A percentile compares a stretch with the other conserved stretches of the same genome.
These are phyloP conservation scores for Pituophis catenifer DNA, from an alignment of 2,113 vertebrate species.

Conservation along the genomic window DNA sequence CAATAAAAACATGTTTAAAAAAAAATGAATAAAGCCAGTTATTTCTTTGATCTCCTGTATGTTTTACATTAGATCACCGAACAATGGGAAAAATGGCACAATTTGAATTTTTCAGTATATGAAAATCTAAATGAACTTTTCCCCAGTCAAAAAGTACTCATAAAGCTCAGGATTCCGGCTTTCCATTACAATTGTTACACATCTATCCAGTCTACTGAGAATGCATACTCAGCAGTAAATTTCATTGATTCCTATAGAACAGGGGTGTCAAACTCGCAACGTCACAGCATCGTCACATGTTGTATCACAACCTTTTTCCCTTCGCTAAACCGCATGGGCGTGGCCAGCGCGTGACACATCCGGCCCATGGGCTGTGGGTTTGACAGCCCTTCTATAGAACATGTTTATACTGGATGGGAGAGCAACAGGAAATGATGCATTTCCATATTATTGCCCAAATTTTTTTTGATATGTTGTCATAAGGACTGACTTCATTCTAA, in stretches of 20 bases:
- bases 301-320: no score
- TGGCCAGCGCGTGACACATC: no score
- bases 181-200: not conserved
- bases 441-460: not conserved
- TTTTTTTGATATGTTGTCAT: not conserved
- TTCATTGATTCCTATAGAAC: not conserved
- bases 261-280: no score
- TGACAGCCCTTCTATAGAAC: not conserved
- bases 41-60: not conserved
- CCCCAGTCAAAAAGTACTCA: not conserved
- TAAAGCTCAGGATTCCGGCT: not conserved
- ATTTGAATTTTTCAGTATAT: not conserved
- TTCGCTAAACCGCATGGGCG: no score
- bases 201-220: not conserved
- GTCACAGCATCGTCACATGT: no score
- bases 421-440: not conserved
- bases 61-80: not conserved
- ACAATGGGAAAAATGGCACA: not conserved
- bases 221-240: not conserved
- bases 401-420: not conserved
- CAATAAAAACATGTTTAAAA: not conserved
- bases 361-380: no score
- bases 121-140: not conserved
- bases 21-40: not conserved
- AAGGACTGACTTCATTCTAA: not conserved